Evolutionary conservation across 2,797 vertebrate genomes (phyloP), one percentile per base, ranked within the genome.

Genomic region (Simalia tracyae): DNA sequence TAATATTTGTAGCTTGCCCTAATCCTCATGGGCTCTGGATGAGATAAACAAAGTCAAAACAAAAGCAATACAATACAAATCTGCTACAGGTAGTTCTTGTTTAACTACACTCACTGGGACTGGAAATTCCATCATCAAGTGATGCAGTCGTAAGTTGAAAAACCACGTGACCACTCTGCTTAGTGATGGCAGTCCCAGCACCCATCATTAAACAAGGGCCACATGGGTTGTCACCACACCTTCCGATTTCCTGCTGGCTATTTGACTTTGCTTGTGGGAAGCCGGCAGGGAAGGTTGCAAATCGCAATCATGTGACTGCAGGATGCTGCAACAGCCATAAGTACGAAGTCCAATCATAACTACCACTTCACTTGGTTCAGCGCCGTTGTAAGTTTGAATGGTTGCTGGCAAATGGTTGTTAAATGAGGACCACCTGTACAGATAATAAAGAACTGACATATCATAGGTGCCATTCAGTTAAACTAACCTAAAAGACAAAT

Each of bases 221-320:
- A 76, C 10, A 1, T 22, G 36, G 42, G 36, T 42, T 42, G 4
- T 10, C 7, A 76, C 19, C 1, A 0, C 1, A 0, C 10, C 3
- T 42, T 76, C 36, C 22, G 8, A 42, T 76, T 76, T 76, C 72
- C 36, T 42, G 72, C 36, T 36, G 42, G 72, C 72, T 76, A 76
- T 42, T 22, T 76, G 36, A 76, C 72, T 76, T 76, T 42, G 66
- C 72, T 76, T 76, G 72, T 60, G 19, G 50, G 17, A 60, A 60
- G 17, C 4, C 17, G 19, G 59, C 15, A 60, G 59, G 17, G 36
- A 76, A 76, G 17, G 36, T 22, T 22, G 19, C 72, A 76, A 76
- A 76, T 22, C 36, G 22, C 17, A 42, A 76, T 42, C 31, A 42
- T 15, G 42, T 4, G 72, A 42, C 72, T 4, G 7, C 36, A 76